A percentile compares a stretch with the other conserved stretches of the same genome.
phyloP scores from a whole-genome alignment of 2,888 invertebrate genomes.

The Phrixothrix hirtus region DNA sequence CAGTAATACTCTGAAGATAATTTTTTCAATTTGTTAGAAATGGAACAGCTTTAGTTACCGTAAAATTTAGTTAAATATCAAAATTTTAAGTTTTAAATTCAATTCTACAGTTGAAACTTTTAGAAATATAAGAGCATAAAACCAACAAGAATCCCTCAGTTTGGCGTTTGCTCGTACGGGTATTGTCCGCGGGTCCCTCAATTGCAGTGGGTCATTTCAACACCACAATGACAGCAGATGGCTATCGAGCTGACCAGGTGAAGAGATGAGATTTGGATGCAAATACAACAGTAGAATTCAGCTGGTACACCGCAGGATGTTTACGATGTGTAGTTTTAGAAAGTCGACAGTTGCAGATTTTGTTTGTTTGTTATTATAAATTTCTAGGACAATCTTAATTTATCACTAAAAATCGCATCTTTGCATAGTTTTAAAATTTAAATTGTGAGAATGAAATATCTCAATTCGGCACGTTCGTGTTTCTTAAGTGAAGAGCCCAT shows the following conservation, averaged over 20 bases:
- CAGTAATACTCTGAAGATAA: conserved; percentile 14
- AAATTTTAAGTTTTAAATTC: no score
- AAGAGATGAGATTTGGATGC: conserved; percentile 43
- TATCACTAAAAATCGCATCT: not conserved
- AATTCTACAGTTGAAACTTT: not conserved
- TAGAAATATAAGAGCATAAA: conserved; percentile 2
- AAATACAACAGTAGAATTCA: conserved; percentile 35
- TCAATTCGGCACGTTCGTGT: conserved; percentile 7
- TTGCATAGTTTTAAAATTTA: not conserved
- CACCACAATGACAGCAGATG: conserved; percentile 55
- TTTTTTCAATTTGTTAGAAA: not conserved
- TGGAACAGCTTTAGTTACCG: no score
- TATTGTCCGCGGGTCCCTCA: conserved; percentile 26
- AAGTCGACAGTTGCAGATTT: conserved; percentile 31
- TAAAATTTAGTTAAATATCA: no score
- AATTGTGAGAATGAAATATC: conserved; percentile 7
- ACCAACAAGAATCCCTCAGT: conserved; percentile 20
- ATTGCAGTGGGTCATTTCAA: conserved; percentile 49
- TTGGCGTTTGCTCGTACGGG: conserved; percentile 21
- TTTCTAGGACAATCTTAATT: not conserved
- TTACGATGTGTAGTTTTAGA: conserved; percentile 15
- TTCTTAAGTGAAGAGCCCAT: no score
- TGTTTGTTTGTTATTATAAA: conserved; percentile 12
- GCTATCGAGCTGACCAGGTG: conserved; percentile 50
- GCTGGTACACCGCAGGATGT: conserved; percentile 25